Conservation (phyloP, 2,113 vertebrate genomes). For the Serinus canaria region DNA sequence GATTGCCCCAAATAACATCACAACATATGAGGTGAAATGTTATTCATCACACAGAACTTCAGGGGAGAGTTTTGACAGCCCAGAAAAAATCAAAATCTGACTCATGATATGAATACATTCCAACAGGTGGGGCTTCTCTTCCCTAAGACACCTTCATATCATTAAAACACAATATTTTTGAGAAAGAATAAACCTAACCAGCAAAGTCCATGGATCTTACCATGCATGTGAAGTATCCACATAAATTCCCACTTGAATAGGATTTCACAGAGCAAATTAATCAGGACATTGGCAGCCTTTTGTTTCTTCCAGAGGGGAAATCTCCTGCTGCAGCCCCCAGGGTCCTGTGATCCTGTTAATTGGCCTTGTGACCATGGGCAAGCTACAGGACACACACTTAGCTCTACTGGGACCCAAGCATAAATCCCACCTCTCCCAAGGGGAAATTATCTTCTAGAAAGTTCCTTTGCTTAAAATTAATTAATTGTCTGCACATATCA, state of each 20-base stretch:
- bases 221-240: neutral
- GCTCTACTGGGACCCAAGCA: neutral
- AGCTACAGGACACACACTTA: neutral
- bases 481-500: neutral
- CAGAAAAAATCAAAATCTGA: neutral
- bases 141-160: neutral
- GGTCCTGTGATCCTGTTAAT: neutral
- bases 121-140: neutral
- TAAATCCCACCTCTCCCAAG: neutral
- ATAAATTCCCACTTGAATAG: neutral
- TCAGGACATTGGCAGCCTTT: neutral
- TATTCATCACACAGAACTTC: neutral
- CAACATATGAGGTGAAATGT: neutral
- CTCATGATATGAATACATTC: neutral
- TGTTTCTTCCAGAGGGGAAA: neutral
- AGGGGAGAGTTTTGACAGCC: neutral
- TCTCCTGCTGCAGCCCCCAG: neutral
- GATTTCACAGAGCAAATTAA: neutral
- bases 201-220: neutral
- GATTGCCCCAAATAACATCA: neutral
- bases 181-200: neutral
- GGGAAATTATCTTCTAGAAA: neutral
- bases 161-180: neutral
- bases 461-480: neutral
- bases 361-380: accelerated